phyloP scores from a whole-genome alignment of 2,113 vertebrate genomes.

The Arvicanthis niloticus region DNA sequence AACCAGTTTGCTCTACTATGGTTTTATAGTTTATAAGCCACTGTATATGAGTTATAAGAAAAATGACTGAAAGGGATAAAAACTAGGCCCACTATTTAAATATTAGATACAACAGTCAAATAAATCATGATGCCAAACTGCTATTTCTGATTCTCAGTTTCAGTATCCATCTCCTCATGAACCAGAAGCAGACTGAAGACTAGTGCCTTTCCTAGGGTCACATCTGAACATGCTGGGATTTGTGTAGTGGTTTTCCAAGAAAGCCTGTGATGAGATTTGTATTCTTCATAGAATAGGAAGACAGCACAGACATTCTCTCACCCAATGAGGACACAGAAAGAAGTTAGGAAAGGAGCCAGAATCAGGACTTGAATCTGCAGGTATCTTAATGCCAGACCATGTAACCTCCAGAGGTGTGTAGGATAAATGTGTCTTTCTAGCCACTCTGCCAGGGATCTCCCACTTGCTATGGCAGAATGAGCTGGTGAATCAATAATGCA shows the following conservation, averaged over 20 bases:
- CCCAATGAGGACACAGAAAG: not conserved
- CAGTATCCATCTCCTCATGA: not conserved
- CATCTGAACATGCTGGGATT: not conserved
- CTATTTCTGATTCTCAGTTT: not conserved
- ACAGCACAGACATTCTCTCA: not conserved
- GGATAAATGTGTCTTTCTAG: not conserved
- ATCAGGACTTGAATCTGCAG: not conserved
- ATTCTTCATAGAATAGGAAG: not conserved
- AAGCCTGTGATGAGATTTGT: not conserved
- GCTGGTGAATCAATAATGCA: accelerated
- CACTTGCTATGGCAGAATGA: no score
- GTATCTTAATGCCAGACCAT: no score
- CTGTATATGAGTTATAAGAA: not conserved
- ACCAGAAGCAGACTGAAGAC: not conserved
- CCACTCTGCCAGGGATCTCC: accelerated
- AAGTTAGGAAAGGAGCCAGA: not conserved
- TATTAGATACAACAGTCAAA: not conserved
- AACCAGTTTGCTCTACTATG: not conserved
- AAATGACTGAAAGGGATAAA: slow-evolving; percentile 30
- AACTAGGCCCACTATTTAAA: not conserved
- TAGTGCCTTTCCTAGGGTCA: not conserved
- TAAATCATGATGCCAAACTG: not conserved
- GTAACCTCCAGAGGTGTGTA: not conserved
- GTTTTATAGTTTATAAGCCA: not conserved
- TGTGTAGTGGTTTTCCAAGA: not conserved